These are phyloP conservation scores for Nomada lathburiana DNA, from an alignment of 2,888 invertebrate genomes.

Conservation along the genomic window DNA sequence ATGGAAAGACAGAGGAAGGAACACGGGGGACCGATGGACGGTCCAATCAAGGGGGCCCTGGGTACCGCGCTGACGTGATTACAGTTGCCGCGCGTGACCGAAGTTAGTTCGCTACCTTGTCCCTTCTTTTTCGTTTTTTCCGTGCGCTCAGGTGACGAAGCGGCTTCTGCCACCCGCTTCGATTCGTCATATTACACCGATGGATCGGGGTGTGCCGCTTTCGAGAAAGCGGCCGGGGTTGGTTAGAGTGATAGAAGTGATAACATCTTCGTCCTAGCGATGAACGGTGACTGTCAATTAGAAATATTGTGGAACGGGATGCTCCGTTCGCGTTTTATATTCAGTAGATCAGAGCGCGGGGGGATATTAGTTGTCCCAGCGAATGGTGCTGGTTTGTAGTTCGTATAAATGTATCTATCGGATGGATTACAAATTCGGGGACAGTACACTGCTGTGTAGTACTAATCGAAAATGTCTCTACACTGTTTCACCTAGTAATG, in stretches of 20 bases:
- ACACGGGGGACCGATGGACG: slow-evolving; percentile 69
- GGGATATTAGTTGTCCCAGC: too few relatives aligned
- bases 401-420: too few relatives aligned
- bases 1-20: slow-evolving; percentile 43
- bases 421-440: too few relatives aligned
- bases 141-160: slow-evolving; percentile 48
- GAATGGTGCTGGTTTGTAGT: too few relatives aligned
- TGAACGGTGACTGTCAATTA: too few relatives aligned
- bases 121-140: slow-evolving; percentile 56
- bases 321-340: too few relatives aligned
- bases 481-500: too few relatives aligned
- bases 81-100: slow-evolving; percentile 82
- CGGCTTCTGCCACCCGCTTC: slow-evolving; percentile 64
- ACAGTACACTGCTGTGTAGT: too few relatives aligned
- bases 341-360: too few relatives aligned
- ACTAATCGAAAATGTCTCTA: too few relatives aligned
- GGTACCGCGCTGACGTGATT: slow-evolving; percentile 81
- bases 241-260: background rate
- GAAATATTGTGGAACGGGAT: too few relatives aligned
- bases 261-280: too few relatives aligned
- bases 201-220: slow-evolving; percentile 14
- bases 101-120: slow-evolving; percentile 73
- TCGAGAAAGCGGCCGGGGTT: background rate
- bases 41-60: slow-evolving; percentile 79
- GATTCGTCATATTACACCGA: slow-evolving; percentile 52